Percentiles rank a stretch among this genome's conserved stretches.
These are phyloP conservation scores for Pararge aegeria DNA, from an alignment of 1,140 invertebrate species.

Conservation along the genomic window DNA sequence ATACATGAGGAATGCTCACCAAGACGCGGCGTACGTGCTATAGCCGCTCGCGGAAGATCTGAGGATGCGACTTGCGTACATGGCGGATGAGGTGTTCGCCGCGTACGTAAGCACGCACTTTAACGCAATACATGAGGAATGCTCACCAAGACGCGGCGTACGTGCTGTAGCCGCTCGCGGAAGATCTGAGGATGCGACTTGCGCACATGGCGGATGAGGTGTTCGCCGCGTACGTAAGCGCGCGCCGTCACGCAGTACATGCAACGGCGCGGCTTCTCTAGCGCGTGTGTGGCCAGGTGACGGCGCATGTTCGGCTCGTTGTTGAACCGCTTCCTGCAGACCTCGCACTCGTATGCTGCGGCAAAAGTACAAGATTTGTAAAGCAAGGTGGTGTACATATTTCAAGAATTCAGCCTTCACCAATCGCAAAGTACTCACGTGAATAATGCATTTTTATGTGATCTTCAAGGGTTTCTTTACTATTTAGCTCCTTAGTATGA, in stretches of 20 bases:
- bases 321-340: constrained; percentile 56
- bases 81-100: constrained; percentile 63
- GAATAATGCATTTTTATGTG: constrained; percentile 54
- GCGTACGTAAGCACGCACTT: constrained; percentile 64
- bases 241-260: constrained; percentile 69
- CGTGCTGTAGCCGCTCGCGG: constrained; percentile 55
- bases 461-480: constrained; percentile 28
- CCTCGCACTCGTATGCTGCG: constrained; percentile 51
- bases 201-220: constrained; percentile 63
- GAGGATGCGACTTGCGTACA: constrained; percentile 57
- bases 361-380: not conserved
- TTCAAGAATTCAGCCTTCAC: too few species aligned
- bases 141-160: constrained; percentile 54
- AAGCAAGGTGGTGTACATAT: too few species aligned
- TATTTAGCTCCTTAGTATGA: constrained; percentile 38
- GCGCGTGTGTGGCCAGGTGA: constrained; percentile 58
- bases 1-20: constrained; percentile 60
- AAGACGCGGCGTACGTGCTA: constrained; percentile 57
- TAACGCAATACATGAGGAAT: constrained; percentile 59
- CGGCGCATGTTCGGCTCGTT: constrained; percentile 54
- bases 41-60: constrained; percentile 55
- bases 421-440: too few species aligned
- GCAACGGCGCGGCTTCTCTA: constrained; percentile 68
- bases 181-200: constrained; percentile 52
- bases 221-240: constrained; percentile 66